Evolutionary conservation across 2,113 vertebrate species (phyloP).

Genomic region (Grammomys dolichurus): DNA sequence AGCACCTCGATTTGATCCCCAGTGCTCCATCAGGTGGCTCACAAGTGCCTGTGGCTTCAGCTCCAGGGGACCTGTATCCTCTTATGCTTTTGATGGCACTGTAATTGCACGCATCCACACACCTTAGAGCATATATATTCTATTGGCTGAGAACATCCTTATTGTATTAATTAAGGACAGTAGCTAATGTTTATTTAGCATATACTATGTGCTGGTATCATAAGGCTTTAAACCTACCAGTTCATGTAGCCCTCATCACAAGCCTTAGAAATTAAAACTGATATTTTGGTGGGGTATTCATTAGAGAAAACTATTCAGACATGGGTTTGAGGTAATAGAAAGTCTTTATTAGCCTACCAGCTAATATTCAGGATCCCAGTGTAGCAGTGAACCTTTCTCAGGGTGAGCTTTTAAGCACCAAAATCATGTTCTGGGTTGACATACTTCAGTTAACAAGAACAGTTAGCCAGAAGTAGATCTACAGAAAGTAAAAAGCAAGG

Average conservation of each 20-base stretch:
- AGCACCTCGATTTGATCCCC: background rate
- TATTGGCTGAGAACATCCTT: background rate
- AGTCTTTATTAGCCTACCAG: no score
- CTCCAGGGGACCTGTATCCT: background rate
- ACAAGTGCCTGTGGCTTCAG: background rate
- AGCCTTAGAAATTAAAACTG: constrained; percentile 41
- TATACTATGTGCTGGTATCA: background rate
- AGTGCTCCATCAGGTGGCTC: background rate
- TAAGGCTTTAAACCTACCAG: background rate
- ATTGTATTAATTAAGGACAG: background rate
- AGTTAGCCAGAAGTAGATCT: no score
- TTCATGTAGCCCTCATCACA: constrained; percentile 1
- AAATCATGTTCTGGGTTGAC: no score
- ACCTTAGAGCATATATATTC: no score
- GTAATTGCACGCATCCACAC: background rate
- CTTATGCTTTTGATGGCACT: background rate
- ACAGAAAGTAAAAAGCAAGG: no score
- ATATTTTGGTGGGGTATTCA: no score
- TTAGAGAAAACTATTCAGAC: no score
- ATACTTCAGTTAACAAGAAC: no score
- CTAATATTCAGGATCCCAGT: no score
- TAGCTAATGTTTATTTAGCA: background rate
- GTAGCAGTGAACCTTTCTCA: no score
- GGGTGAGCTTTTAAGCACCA: no score
- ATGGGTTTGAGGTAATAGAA: no score